Percentiles rank a stretch among this genome's conserved stretches.
These are phyloP conservation scores for Plutomurus gul DNA, from an alignment of 1,140 invertebrate species.

Conservation along the genomic window DNA sequence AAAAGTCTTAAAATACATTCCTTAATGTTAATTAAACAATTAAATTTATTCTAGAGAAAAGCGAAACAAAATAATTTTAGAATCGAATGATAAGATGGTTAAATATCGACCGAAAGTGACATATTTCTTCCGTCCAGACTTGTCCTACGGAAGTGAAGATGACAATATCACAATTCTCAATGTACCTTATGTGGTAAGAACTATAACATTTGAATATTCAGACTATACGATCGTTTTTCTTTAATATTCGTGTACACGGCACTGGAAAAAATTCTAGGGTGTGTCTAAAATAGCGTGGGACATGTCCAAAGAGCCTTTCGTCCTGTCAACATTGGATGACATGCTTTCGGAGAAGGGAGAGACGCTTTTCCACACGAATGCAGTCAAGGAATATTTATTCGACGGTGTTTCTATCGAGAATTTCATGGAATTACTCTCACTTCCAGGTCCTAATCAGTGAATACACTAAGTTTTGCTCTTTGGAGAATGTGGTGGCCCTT, in stretches of 20 bases:
- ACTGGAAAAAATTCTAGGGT: slow-evolving; percentile 35
- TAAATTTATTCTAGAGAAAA: slow-evolving; percentile 45
- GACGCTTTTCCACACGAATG: slow-evolving; percentile 47
- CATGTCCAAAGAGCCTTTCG: slow-evolving; percentile 40
- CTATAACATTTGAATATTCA: neutral
- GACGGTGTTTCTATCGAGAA: slow-evolving; percentile 49
- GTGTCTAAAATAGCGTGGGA: slow-evolving; percentile 46
- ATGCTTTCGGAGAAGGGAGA: slow-evolving; percentile 46
- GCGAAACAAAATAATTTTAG: slow-evolving; percentile 51
- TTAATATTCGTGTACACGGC: too few species aligned
- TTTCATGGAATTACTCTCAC: slow-evolving; percentile 43
- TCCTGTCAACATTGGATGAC: slow-evolving; percentile 41
- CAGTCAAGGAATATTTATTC: slow-evolving; percentile 43
- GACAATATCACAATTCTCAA: slow-evolving; percentile 54
- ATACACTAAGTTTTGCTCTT: slow-evolving; percentile 40
- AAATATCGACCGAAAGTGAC: slow-evolving; percentile 51
- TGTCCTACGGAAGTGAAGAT: slow-evolving; percentile 50
- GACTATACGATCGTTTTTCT: neutral
- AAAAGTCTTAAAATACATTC: too few species aligned
- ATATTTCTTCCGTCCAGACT: slow-evolving; percentile 52
- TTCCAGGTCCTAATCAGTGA: too few species aligned
- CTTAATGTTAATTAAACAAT: neutral
- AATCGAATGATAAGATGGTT: slow-evolving; percentile 40
- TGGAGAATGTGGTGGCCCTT: slow-evolving; percentile 55
- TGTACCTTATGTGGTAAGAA: slow-evolving; percentile 52